Base-by-base conservation (phyloP, 23 tunicate species). In the Botrylloides violaceus region DNA sequence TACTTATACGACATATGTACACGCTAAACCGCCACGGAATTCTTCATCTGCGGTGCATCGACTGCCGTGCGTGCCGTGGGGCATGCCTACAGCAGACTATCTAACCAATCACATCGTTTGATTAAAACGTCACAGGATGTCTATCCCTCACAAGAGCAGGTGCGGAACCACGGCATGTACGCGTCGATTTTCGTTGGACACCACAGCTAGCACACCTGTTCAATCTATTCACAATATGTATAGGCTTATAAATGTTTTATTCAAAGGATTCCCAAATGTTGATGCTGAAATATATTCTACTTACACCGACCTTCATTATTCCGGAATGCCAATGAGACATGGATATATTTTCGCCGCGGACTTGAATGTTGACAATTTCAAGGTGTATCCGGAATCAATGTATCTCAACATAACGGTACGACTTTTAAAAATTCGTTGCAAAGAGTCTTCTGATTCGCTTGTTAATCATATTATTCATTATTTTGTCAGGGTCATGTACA, bases 261-360 rank as follows among this genome's bases (percentile, higher is more conserved):
- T n/a, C 34, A 36, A 39, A 85, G 93, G 84, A 48, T 43, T 76
- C 1, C 68, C 95, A 3, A 87, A 87, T 61, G 53, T 55, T 6
- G 82, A 87, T 25, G 95, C 95, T 1, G 82, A 87, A 53, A 65
- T 87, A n/a, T 87, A 76, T 36, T 60, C 85, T 27, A 80, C 95
- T 4, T 87, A 65, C 58, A 49, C 86, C 29, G 86, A 87, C 31
- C 19, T 87, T 25, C 34, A 61, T 30, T 80, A 43, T 37, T 62
- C 73, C 4, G 35, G 39, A 4, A 24, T 55, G 23, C 66, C 61
- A 25, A 6, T 80, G 49, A 49, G 95, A 50, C 84, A 81, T 58
- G 95, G 86, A 35, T 79, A 80, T 23, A 48, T 76, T 7, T 48
- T 87, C 3, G 86, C 70, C 3, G 74, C 95, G 2, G 86, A 80